These are phyloP conservation scores for Callinectes sapidus DNA, from an alignment of 2,888 invertebrate species.

Conservation along the genomic window DNA sequence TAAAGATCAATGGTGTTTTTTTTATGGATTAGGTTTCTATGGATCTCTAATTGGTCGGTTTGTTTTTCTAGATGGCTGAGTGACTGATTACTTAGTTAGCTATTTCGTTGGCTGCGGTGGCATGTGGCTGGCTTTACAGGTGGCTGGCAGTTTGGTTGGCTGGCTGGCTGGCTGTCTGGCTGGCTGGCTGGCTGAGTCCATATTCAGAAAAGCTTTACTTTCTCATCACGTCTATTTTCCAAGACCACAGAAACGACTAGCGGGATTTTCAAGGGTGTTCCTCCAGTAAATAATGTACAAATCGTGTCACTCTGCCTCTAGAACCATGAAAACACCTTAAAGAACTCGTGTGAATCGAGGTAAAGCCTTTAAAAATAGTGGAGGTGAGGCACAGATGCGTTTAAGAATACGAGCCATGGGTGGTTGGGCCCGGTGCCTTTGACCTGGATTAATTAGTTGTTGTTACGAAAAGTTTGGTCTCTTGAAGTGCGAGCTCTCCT, in stretches of 20 bases:
- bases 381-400: too few relatives aligned
- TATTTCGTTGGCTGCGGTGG: neutral
- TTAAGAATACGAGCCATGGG: too few relatives aligned
- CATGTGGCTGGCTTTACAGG: neutral
- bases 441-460: neutral
- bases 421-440: neutral
- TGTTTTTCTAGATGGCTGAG: neutral
- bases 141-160: neutral
- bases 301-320: too few relatives aligned
- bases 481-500: neutral
- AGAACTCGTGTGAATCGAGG: too few relatives aligned
- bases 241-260: too few relatives aligned
- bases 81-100: neutral
- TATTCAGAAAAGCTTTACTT: too few relatives aligned
- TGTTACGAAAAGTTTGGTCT: conserved; percentile 1
- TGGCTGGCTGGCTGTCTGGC: neutral
- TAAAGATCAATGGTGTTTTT: neutral
- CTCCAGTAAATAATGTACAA: too few relatives aligned
- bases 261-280: too few relatives aligned
- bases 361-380: too few relatives aligned
- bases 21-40: too few relatives aligned
- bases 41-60: neutral
- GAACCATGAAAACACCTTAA: too few relatives aligned
- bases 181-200: neutral
- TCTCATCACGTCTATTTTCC: too few relatives aligned